Conservation (phyloP, 2,888 invertebrate genomes). For the Timema podura region DNA sequence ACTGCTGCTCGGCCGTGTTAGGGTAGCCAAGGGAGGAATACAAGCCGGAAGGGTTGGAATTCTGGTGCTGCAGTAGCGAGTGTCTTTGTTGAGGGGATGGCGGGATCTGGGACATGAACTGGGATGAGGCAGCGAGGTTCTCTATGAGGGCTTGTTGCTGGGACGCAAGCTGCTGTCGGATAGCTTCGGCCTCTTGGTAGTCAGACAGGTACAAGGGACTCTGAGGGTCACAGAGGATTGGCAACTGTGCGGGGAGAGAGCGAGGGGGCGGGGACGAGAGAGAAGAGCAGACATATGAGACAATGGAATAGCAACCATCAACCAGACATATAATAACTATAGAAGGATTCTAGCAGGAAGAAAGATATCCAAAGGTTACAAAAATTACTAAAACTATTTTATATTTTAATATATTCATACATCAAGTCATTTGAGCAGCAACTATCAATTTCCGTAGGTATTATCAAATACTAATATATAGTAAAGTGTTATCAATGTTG, state of each 20-base stretch:
- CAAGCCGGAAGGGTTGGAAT: conserved; percentile 28
- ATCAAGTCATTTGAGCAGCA: too few species aligned
- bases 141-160: conserved; percentile 30
- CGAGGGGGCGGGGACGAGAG: conserved; percentile 15
- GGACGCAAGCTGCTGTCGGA: conserved; percentile 33
- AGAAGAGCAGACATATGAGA: too few species aligned
- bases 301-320: too few species aligned
- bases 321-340: too few species aligned
- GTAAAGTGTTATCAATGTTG: too few species aligned
- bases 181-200: conserved; percentile 39
- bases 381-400: too few species aligned
- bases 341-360: too few species aligned
- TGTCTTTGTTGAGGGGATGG: conserved; percentile 30
- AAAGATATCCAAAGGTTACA: too few species aligned
- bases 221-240: conserved; percentile 33
- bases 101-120: conserved; percentile 24
- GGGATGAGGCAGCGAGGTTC: conserved; percentile 25
- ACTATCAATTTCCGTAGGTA: too few species aligned
- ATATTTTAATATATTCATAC: too few species aligned
- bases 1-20: conserved; percentile 42
- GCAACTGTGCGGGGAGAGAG: conserved; percentile 21
- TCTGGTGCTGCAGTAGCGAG: conserved; percentile 32
- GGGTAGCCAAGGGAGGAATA: conserved; percentile 33
- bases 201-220: conserved; percentile 38
- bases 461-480: too few species aligned